Evolutionary conservation across 2,113 vertebrate species (phyloP).

Genomic region (Semicossyphus pulcher): DNA sequence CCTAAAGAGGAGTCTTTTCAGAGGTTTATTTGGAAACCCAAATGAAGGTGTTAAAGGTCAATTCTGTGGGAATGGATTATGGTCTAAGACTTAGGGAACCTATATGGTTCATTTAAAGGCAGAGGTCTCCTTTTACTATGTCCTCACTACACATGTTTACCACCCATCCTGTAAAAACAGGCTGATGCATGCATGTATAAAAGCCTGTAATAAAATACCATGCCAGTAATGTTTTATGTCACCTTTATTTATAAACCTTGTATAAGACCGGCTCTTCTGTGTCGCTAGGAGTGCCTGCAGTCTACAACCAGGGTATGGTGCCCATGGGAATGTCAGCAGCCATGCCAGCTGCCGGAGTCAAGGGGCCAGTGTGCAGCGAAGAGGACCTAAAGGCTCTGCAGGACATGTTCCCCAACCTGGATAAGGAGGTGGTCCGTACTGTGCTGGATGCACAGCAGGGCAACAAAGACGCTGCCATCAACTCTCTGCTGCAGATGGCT

Average conservation of each 20-base stretch:
- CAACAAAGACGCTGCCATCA: slow-evolving; percentile 93
- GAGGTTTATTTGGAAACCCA: no score
- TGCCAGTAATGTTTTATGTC: not conserved
- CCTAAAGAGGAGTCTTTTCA: no score
- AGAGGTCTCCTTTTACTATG: no score
- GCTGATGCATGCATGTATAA: not conserved
- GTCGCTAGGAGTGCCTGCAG: slow-evolving; percentile 87
- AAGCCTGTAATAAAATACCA: not conserved
- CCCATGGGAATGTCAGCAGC: slow-evolving; percentile 86
- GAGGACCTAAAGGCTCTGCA: slow-evolving; percentile 94
- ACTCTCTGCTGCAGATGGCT: slow-evolving; percentile 96
- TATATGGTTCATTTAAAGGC: no score
- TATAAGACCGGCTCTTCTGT: not conserved
- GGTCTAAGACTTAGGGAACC: no score
- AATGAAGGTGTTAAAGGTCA: no score
- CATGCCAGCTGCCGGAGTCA: slow-evolving; percentile 80
- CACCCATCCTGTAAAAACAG: not conserved
- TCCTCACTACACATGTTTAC: no score
- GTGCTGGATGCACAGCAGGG: slow-evolving; percentile 96
- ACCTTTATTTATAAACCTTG: not conserved
- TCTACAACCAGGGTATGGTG: slow-evolving; percentile 92
- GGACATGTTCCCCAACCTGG: slow-evolving; percentile 98
- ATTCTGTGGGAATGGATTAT: no score
- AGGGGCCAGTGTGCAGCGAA: slow-evolving; percentile 85
- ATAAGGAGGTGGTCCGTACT: slow-evolving; percentile 93